Evolutionary conservation across 2,113 vertebrate species (phyloP), one percentile per base, ranked within the genome.

Genomic region (Triplophysa tibetana): DNA sequence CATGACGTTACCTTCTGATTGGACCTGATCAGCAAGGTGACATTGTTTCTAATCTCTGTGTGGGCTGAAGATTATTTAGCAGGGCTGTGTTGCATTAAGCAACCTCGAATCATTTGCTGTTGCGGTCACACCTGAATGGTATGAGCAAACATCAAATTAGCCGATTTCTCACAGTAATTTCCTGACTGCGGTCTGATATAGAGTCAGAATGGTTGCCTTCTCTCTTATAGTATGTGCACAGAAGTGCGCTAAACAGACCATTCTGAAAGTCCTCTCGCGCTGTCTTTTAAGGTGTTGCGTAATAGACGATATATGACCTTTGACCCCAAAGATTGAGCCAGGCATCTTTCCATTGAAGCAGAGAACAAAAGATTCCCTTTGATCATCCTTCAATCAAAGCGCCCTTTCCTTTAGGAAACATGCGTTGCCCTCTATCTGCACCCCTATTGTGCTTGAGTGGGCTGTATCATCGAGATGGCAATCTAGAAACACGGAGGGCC

Each of bases 381-480:
- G 48, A 83, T 80, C 64, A 33, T n/a, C 38, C 1, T 38, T 78
- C 72, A 83, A 70, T 83, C 72, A 83, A 74, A 70, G 26, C 41
- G 26, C 73, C 62, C 62, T 78, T 78, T 84, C 62, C 41, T 17
- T 26, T 61, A 50, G 62, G 72, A 75, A 69, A 75, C 68, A 69
- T 29, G 21, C 38, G 45, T 75, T 66, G 29, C 78, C 83, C 80
- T 83, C 77, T 81, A 68, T 70, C 80, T 69, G 14, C 41, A 52
- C 77, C 82, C 75, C 56, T 21, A 62, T 73, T 80, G 78, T 80
- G 82, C 81, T 52, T 77, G 82, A 83, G 78, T 80, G 74, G 78
- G 68, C 75, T 77, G 68, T 80, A 80, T 76, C 79, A 76, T 23
- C 48, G 74, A 83, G 82, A 83, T 83, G 82, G 43, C 77, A 83